phyloP scores from a whole-genome alignment of 2,113 vertebrate species.

The Heterotilapia buettikoferi region DNA sequence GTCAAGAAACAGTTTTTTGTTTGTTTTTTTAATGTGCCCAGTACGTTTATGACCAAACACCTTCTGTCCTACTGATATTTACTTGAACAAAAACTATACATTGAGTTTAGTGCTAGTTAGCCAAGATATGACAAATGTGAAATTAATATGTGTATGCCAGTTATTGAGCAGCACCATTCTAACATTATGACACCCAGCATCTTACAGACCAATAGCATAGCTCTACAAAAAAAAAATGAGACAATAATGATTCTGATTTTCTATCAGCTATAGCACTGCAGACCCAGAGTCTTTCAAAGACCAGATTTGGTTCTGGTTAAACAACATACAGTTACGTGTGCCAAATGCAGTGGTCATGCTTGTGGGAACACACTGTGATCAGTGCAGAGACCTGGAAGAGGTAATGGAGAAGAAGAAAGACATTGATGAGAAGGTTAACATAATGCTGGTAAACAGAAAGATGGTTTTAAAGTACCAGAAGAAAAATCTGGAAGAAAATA shows the following conservation, averaged over 20 bases:
- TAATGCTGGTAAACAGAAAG: background rate
- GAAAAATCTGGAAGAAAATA: background rate
- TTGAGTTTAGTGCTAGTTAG: background rate
- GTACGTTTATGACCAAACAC: background rate
- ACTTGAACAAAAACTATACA: background rate
- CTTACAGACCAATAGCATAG: background rate
- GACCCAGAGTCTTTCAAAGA: slow-evolving; percentile 1
- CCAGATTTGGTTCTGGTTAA: slow-evolving; percentile 16
- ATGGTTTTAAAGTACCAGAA: background rate
- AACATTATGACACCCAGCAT: background rate
- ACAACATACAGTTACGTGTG: slow-evolving; percentile 23
- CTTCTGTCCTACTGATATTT: background rate
- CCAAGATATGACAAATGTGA: background rate
- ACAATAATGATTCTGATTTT: background rate
- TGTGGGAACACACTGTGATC: slow-evolving; percentile 19
- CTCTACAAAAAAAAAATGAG: background rate
- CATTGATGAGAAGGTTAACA: background rate
- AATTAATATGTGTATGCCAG: background rate
- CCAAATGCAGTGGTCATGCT: slow-evolving; percentile 6
- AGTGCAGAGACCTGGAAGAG: slow-evolving; percentile 5
- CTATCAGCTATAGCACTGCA: background rate
- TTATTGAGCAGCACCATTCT: background rate
- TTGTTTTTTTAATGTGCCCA: background rate
- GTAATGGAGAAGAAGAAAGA: slow-evolving; percentile 7
- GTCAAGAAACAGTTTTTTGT: background rate